Base-by-base conservation (phyloP, 2,888 invertebrate species). In the Unio delphinus region DNA sequence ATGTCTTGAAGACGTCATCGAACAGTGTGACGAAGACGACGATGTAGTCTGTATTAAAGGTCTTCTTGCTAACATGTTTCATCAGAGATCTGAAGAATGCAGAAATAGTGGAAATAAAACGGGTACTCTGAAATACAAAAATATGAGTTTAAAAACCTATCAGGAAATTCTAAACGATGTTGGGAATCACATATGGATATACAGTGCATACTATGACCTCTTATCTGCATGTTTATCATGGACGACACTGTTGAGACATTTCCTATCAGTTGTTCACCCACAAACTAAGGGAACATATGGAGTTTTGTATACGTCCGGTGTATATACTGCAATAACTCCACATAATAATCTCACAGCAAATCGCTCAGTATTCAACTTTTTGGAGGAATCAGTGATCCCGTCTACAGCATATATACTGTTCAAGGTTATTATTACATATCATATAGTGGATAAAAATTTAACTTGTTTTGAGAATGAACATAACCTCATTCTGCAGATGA, bases 141-240 rank as follows among this genome's bases (percentile, higher is more conserved):
- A 17, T 28, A 63, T 34, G 7, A 6, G n/a, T 17, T 11, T 45
- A 15, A 45, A 45, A 45, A 3, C 15, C 15, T 11, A 45, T 11
- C 8, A 45, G 45, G 45, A 45, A 45, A 45, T 45, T 15, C 45
- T 45, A 45, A 11, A 45, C 3, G 45, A 45, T 45, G 45, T 11
- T 11, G 45, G 45, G 45, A 11, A 45, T 3, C 45, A 15, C 15
- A n/a, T 57, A 7, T 68, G 68, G 68, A 58, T 68, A 63, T 26
- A 64, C 8, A 23, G 23, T 20, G 68, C 58, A 30, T 68, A 64
- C 55, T 68, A 63, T 59, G 64, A 68, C n/a, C 58, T 68, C 3
- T 59, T 68, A 15, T 68, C 45, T 30, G 55, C 56, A 3, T n/a
- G 15, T 20, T 28, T 58, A 56, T 26, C 11, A 20, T 45, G 28